phyloP scores from a whole-genome alignment of 2,797 vertebrate species.

The Sebastes hubbsi region DNA sequence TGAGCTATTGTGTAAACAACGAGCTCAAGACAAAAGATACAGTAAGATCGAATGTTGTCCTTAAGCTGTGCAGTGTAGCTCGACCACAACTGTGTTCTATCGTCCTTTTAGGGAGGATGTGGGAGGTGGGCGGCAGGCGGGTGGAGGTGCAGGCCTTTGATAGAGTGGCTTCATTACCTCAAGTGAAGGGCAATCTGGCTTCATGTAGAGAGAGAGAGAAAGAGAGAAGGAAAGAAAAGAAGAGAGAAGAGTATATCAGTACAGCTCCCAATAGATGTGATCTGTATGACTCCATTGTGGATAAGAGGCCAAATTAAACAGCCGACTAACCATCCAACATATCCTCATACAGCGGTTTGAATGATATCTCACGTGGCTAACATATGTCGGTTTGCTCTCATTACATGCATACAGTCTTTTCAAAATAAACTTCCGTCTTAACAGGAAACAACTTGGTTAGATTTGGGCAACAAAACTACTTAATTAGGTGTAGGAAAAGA shows the following conservation, averaged over 20 bases:
- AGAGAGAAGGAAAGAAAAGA: neutral
- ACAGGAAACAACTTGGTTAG: no score
- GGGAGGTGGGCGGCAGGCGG: constrained; percentile 41
- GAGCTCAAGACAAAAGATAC: constrained; percentile 23
- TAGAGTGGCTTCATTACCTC: constrained; percentile 81
- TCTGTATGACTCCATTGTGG: neutral
- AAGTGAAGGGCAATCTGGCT: constrained; percentile 81
- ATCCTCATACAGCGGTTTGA: no score
- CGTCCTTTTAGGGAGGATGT: constrained; percentile 50
- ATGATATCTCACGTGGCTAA: no score
- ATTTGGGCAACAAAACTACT: no score
- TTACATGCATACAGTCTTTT: no score
- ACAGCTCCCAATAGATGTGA: neutral
- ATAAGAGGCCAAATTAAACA: constrained; percentile 2
- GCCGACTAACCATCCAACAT: constrained; percentile 21
- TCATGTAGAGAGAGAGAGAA: constrained; percentile 7
- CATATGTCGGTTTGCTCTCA: accelerated
- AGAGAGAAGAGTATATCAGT: neutral
- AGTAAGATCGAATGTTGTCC: constrained; percentile 38
- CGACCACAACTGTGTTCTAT: constrained; percentile 26
- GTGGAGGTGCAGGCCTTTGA: constrained; percentile 72
- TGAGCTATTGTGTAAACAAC: constrained; percentile 25
- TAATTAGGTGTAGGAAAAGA: no score
- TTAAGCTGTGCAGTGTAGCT: constrained; percentile 51
- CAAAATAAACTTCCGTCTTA: no score